phyloP scores from a whole-genome alignment of 1,140 invertebrate genomes.

The Drosophila micromelanica region DNA sequence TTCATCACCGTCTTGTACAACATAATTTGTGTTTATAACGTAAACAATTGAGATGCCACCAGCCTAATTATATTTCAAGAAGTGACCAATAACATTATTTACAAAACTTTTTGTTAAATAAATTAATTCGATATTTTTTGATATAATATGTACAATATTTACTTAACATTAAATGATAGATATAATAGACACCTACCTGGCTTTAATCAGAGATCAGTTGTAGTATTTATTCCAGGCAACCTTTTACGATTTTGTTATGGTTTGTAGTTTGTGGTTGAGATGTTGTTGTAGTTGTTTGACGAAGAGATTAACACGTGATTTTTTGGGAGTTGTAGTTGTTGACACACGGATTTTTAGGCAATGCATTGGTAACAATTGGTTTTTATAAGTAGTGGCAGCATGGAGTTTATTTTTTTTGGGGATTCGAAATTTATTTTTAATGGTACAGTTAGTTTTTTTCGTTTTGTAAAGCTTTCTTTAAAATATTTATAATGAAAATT shows the following conservation, averaged over 20 bases:
- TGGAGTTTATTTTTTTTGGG: slow-evolving; percentile 66
- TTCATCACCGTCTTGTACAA: slow-evolving; percentile 26
- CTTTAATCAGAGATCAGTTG: slow-evolving; percentile 84
- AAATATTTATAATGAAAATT: slow-evolving; percentile 67
- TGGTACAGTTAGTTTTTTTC: slow-evolving; percentile 60
- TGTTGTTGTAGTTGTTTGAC: slow-evolving; percentile 56
- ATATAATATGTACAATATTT: slow-evolving; percentile 13
- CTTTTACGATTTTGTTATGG: slow-evolving; percentile 70
- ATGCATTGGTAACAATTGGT: slow-evolving; percentile 38
- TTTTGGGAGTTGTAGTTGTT: slow-evolving; percentile 75
- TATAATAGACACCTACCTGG: slow-evolving; percentile 68
- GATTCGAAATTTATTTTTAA: slow-evolving; percentile 63
- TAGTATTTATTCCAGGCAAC: slow-evolving; percentile 84
- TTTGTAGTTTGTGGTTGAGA: slow-evolving; percentile 52
- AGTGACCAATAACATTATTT: slow-evolving; percentile 26
- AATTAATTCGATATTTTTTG: slow-evolving; percentile 3
- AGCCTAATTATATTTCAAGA: slow-evolving; percentile 59
- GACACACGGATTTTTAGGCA: slow-evolving; percentile 70
- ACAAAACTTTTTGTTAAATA: slow-evolving; percentile 8
- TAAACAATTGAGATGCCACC: slow-evolving; percentile 45
- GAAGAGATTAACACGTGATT: slow-evolving; percentile 83
- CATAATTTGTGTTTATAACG: slow-evolving; percentile 38
- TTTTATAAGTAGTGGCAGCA: slow-evolving; percentile 73
- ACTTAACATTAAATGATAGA: slow-evolving; percentile 22
- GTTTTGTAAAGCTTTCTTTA: slow-evolving; percentile 46